Percentiles rank a stretch among this genome's conserved stretches.
phyloP scores from a whole-genome alignment of 2,797 vertebrate species.

The Sebastes matsubarae region DNA sequence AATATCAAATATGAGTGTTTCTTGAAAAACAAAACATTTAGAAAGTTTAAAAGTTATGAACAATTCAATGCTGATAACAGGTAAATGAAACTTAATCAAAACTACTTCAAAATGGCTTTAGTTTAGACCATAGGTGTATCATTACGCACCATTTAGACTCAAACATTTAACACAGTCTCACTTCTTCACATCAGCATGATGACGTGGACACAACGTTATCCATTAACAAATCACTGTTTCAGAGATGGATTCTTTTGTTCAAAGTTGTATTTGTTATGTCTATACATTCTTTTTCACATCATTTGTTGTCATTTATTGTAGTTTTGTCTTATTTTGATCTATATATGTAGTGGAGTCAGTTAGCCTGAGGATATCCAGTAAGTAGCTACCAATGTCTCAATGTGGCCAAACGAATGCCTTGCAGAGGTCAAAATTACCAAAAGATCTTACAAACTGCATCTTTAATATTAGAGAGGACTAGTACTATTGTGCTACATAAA shows the following conservation, averaged over 20 bases:
- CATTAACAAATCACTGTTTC: neutral
- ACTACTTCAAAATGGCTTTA: neutral
- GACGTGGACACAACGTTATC: neutral
- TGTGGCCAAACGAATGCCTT: constrained; percentile 26
- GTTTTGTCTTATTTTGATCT: neutral
- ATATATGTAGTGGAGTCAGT: neutral
- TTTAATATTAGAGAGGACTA: constrained; percentile 58
- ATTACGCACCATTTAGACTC: neutral
- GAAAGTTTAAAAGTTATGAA: neutral
- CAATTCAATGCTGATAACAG: neutral
- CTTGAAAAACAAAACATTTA: neutral
- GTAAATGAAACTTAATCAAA: neutral
- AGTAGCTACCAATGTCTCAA: constrained; percentile 1
- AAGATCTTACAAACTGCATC: constrained; percentile 65
- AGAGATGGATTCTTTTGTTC: neutral
- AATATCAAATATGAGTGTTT: neutral
- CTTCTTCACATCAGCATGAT: neutral
- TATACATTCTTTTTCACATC: neutral
- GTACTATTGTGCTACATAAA: constrained; percentile 79
- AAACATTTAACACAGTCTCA: neutral
- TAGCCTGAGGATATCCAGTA: neutral
- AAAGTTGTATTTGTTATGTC: neutral
- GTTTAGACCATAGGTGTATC: neutral
- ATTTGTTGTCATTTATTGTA: neutral
- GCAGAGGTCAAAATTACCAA: constrained; percentile 15